Evolutionary conservation across 2,113 vertebrate species (phyloP).

Genomic region (Ptilorrhoa leucosticta): DNA sequence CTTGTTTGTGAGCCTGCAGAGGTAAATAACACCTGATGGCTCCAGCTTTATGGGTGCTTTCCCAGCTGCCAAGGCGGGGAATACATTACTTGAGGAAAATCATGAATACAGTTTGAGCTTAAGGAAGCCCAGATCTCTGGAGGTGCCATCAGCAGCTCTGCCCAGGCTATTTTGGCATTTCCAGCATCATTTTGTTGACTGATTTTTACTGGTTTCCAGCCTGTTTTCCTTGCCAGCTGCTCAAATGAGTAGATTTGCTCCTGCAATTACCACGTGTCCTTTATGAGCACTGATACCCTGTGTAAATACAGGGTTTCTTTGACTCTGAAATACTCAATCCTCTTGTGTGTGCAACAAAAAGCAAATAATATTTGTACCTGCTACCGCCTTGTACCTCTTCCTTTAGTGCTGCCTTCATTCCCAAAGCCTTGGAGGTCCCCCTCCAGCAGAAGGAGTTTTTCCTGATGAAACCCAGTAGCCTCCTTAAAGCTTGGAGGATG

Average conservation of each 20-base stretch:
- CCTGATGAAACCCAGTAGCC: background rate
- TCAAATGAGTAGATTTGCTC: background rate
- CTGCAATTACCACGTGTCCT: fast-evolving
- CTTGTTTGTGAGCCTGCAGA: background rate
- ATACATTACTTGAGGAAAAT: background rate
- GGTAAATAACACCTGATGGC: background rate
- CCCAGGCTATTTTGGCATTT: background rate
- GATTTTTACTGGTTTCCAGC: background rate
- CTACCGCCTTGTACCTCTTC: background rate
- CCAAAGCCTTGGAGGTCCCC: background rate
- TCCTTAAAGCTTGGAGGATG: background rate
- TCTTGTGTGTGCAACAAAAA: background rate
- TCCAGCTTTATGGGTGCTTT: background rate
- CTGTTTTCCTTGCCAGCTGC: background rate
- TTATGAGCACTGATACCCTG: background rate
- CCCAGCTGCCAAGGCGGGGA: background rate
- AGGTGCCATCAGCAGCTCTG: background rate
- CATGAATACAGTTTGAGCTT: fast-evolving
- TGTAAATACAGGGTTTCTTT: background rate
- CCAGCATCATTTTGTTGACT: background rate
- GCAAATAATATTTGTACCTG: background rate
- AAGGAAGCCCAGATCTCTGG: background rate
- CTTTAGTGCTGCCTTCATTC: background rate
- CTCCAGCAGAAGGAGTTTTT: background rate
- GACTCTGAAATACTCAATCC: background rate